Base-by-base conservation (phyloP, 2,888 invertebrate species). In the Ethmia dodecea region DNA sequence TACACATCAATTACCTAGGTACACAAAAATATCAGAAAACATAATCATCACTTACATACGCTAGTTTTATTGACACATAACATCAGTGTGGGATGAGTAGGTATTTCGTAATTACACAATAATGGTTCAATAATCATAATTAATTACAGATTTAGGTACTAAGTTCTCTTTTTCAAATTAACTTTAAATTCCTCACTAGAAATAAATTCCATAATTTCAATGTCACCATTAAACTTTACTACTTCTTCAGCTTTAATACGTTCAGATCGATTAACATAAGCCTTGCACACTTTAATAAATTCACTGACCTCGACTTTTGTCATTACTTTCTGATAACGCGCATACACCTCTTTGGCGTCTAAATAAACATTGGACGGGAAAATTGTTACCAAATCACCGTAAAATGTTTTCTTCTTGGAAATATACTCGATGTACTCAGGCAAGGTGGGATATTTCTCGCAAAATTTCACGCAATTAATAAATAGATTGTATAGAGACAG, bases 231-330 rank as follows among this genome's bases (percentile, higher is more conserved):
- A 16, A 53, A 53, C 8, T 45, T 42, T 13, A 46, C 28, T 35
- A 18, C 31, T 18, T 42, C 40, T 49, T 57, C 57, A 0, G 43
- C 49, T 45, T 53, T 52, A 13, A 57, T 38, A 18, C 57, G 49
- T 29, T 48, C 40, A 31, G 22, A 13, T 31, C 56, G 45, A 27
- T n/a, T 38, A 5, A 42, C 43, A 27, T 40, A 41, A 9, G 3
- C 24, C 31, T 47, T 46, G 12, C 31, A 26, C 6, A 47, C 43
- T 2, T 38, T 18, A 29, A 55, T 41, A 31, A 55, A 56, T 22
- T 42, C 9, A 4, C 13, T 32, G 3, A 48, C 44, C 2, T 41
- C 43, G 3, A 52, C 44, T 10, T 43, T 38, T 4, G 13, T 26
- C n/a, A 43, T 29, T 30, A 46, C n/a, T 0, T 24, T 37, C 30